Conservation (phyloP, 1,140 invertebrate species). For the Gryllus bimaculatus region DNA sequence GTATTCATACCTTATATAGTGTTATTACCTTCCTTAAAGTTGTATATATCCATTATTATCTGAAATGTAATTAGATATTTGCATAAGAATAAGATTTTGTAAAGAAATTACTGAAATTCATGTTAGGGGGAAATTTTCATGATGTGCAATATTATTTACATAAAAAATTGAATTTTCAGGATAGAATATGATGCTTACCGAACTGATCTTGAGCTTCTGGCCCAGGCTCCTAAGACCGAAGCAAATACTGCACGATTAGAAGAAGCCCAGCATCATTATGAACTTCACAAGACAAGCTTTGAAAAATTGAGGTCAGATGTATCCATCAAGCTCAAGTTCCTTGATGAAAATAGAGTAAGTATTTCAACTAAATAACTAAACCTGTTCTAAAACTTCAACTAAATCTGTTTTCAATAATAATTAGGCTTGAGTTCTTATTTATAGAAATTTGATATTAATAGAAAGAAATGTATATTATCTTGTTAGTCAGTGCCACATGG, state of each 20-base stretch:
- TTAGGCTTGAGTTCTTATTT: too few species aligned
- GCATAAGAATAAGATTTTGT: not conserved
- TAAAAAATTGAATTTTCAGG: constrained; percentile 40
- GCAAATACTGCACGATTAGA: constrained; percentile 52
- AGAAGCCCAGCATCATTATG: constrained; percentile 72
- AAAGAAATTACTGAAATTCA: not conserved
- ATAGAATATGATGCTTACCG: constrained; percentile 96
- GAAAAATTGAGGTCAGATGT: constrained; percentile 86
- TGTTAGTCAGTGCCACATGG: too few species aligned
- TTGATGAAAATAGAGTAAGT: constrained; percentile 90
- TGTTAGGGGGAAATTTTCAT: not conserved
- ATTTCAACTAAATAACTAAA: not conserved
- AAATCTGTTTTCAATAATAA: too few species aligned
- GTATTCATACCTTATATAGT: too few species aligned
- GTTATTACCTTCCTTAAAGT: too few species aligned
- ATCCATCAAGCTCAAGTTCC: constrained; percentile 88
- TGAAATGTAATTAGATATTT: too few species aligned
- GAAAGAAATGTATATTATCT: too few species aligned
- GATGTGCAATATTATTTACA: not conserved
- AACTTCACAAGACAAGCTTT: constrained; percentile 78
- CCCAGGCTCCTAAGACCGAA: constrained; percentile 53
- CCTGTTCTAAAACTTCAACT: too few species aligned
- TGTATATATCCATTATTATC: too few species aligned
- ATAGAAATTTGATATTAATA: too few species aligned
- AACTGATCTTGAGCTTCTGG: constrained; percentile 74